phyloP scores from a whole-genome alignment of 2,888 invertebrate genomes.

The Tachina lurida region DNA sequence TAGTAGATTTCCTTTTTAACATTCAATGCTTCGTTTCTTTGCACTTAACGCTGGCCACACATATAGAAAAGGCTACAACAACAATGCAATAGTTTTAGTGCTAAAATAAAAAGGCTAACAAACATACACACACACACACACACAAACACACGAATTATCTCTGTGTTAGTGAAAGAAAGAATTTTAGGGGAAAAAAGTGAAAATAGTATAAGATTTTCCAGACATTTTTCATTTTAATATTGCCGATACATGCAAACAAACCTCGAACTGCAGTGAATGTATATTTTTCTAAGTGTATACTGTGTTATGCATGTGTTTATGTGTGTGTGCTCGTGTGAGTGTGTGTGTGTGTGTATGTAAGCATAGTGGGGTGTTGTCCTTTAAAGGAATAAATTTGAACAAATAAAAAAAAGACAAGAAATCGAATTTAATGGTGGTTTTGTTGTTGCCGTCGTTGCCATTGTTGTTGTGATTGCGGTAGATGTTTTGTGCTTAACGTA shows the following conservation, averaged over 20 bases:
- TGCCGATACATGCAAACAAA: conserved; percentile 23
- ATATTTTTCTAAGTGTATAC: conserved; percentile 17
- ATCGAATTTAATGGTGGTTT: conserved; percentile 55
- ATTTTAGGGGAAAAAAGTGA: conserved; percentile 50
- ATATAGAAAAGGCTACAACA: conserved; percentile 23
- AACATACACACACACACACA: background rate
- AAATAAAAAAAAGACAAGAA: conserved; percentile 5
- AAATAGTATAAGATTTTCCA: conserved; percentile 63
- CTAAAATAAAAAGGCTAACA: background rate
- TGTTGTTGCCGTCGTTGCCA: conserved; percentile 12
- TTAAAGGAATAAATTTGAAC: conserved; percentile 47
- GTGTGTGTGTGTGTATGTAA: conserved; percentile 16
- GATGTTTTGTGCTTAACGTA: conserved; percentile 28
- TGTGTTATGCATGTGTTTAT: conserved; percentile 5
- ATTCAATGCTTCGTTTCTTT: conserved; percentile 6
- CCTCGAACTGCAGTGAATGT: background rate
- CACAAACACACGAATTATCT: conserved; percentile 14
- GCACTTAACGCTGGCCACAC: background rate
- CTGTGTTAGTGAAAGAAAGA: conserved; percentile 8
- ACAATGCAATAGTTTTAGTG: conserved; percentile 30
- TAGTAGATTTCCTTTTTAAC: conserved; percentile 36
- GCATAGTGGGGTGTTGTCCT: conserved; percentile 64
- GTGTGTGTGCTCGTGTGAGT: background rate
- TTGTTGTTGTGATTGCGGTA: conserved; percentile 49
- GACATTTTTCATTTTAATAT: conserved; percentile 66